phyloP scores from a whole-genome alignment of 2,113 vertebrate species.

The Panthera tigris region DNA sequence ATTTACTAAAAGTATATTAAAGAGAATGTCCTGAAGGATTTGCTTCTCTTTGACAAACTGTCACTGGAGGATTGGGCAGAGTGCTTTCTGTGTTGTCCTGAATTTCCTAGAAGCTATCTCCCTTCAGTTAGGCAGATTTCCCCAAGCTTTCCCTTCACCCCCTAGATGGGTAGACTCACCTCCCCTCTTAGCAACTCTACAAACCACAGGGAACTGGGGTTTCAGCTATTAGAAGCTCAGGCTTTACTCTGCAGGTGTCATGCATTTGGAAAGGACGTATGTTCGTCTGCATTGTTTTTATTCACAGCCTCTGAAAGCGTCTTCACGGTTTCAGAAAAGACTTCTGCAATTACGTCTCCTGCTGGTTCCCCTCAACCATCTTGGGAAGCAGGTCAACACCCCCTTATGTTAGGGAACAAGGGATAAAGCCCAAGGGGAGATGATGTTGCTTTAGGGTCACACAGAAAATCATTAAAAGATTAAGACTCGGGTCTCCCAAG shows the following conservation, averaged over 20 bases:
- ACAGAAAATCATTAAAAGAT: slow-evolving; percentile 65
- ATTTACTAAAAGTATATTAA: slow-evolving; percentile 82
- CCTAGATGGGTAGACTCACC: neutral
- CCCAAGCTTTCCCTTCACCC: neutral
- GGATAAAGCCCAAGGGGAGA: slow-evolving; percentile 26
- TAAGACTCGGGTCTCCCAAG: neutral
- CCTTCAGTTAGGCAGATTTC: slow-evolving; percentile 4
- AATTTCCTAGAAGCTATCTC: slow-evolving; percentile 32
- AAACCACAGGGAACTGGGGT: neutral
- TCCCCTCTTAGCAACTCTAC: neutral
- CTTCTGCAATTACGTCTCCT: neutral
- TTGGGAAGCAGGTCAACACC: neutral
- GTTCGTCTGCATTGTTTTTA: neutral
- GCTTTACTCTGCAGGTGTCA: neutral
- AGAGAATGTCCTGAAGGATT: slow-evolving; percentile 77
- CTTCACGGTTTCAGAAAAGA: neutral
- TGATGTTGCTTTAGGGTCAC: neutral
- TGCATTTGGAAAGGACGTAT: neutral
- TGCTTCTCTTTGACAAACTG: slow-evolving; percentile 70
- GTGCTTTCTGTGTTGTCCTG: slow-evolving; percentile 36
- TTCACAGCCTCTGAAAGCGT: neutral
- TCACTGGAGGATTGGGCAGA: slow-evolving; percentile 41
- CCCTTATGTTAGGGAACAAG: neutral
- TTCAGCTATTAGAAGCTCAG: neutral
- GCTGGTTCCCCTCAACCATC: neutral